Base-by-base conservation (phyloP, 1,140 invertebrate genomes). In the Triops cancriformis region DNA sequence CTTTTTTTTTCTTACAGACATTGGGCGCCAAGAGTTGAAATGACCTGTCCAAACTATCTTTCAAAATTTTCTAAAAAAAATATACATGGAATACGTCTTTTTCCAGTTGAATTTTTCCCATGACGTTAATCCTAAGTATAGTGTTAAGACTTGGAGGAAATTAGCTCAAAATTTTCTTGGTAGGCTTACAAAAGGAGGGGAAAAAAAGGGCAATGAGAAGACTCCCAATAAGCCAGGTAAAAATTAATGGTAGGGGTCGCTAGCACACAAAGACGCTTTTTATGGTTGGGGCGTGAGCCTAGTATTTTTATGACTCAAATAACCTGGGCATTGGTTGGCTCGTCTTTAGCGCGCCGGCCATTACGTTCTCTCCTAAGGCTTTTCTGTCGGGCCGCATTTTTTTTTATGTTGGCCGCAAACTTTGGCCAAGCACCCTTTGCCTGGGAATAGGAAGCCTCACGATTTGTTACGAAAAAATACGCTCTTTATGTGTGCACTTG, bases 261-360 rank as follows among this genome's bases (percentile, higher is more conserved):
- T 64, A 64, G 51, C n/a, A 64, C 51, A 14, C 51, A 64, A 64
- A 64, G 51, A 64, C 14, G n/a, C 11, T 64, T 64, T 37, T 64
- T 64, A 64, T 64, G 51, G 23, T 64, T 23, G 51, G 51, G 51
- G 51, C 51, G 51, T 64, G 51, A 64, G 51, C 51, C 51, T 64
- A 64, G n/a, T 64, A 64, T 64, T 64, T 64, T 64, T 64, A 64
- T 64, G 51, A 23, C 51, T 23, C 51, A 64, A 64, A 64, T 64
- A 64, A 64, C 51, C 18, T 64, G 51, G 51, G 51, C 51, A 64
- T 64, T 64, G 51, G 51, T 23, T 64, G 51, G 31, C 51, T n/a
- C 3, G 23, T 23, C 51, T 64, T 37, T 37, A 37, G 18, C 1
- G 51, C 14, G 18, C 51, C 51, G 51, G 51, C 51, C 51, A 64